Conservation (phyloP, 2,797 vertebrate genomes). For the Rhynchotus rufescens region DNA sequence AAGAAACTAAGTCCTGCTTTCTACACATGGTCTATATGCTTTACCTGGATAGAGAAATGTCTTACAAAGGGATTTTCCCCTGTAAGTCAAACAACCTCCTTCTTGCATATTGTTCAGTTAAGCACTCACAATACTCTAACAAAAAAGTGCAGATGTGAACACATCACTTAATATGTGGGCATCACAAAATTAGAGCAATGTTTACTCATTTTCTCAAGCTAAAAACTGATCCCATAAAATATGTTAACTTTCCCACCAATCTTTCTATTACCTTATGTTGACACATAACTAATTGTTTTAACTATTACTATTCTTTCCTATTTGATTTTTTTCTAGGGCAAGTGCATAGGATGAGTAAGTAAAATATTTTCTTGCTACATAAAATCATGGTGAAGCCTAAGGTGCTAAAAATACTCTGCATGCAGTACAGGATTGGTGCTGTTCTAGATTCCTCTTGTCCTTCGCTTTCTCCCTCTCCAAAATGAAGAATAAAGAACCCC, state of each 20-base stretch:
- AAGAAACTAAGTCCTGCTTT: background rate
- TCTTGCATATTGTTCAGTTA: background rate
- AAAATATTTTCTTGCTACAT: background rate
- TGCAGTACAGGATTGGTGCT: background rate
- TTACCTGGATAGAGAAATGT: background rate
- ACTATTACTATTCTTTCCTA: background rate
- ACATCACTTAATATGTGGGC: background rate
- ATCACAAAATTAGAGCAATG: background rate
- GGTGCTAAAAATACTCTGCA: background rate
- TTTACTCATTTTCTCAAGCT: background rate
- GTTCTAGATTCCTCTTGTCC: background rate
- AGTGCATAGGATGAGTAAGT: too few relatives aligned
- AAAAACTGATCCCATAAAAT: background rate
- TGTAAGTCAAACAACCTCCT: background rate
- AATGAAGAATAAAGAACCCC: background rate
- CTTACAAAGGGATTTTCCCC: background rate
- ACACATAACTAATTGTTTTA: background rate
- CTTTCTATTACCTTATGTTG: background rate
- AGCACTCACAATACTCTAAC: background rate
- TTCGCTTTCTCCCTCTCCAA: background rate
- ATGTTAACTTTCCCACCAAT: background rate
- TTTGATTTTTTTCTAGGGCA: too few relatives aligned
- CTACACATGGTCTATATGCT: rapidly evolving
- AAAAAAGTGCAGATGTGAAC: background rate
- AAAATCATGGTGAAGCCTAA: background rate